A percentile compares a stretch with the other conserved stretches of the same genome.
These are phyloP conservation scores for Bellardia pandia DNA, from an alignment of 2,888 invertebrate species.

Conservation along the genomic window DNA sequence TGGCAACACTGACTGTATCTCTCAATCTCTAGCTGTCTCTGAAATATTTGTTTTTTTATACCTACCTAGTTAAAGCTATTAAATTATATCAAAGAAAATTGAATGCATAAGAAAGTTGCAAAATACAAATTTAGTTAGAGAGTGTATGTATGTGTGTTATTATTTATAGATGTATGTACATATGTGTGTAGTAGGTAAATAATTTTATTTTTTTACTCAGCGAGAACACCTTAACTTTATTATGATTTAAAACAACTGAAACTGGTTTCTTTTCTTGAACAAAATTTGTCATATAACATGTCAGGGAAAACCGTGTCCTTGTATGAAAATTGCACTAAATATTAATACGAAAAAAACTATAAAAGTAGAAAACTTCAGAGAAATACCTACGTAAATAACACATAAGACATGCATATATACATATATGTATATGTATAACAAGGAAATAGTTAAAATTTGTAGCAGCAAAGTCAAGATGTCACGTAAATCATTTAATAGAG, in stretches of 20 bases:
- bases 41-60: too few relatives aligned
- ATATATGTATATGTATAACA: neutral
- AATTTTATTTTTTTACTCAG: neutral
- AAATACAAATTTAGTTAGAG: too few relatives aligned
- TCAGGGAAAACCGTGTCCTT: conserved; percentile 59
- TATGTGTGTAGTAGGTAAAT: too few relatives aligned
- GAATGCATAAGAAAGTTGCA: neutral
- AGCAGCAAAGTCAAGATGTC: conserved; percentile 9
- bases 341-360: conserved; percentile 14
- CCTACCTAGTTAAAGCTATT: neutral
- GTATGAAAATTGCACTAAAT: conserved; percentile 53
- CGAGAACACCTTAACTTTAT: conserved; percentile 25
- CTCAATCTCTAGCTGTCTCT: neutral
- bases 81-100: neutral
- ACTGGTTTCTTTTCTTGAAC: conserved; percentile 26
- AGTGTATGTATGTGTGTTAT: too few relatives aligned
- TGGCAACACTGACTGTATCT: too few relatives aligned
- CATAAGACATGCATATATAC: too few relatives aligned
- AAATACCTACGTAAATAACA: too few relatives aligned
- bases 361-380: neutral
- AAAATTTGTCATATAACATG: conserved; percentile 47
- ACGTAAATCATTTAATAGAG: neutral
- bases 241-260: conserved; percentile 28
- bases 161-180: too few relatives aligned
- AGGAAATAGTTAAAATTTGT: conserved; percentile 16